Evolutionary conservation across 1,140 invertebrate species (phyloP).

Genomic region (Euwallacea similis): DNA sequence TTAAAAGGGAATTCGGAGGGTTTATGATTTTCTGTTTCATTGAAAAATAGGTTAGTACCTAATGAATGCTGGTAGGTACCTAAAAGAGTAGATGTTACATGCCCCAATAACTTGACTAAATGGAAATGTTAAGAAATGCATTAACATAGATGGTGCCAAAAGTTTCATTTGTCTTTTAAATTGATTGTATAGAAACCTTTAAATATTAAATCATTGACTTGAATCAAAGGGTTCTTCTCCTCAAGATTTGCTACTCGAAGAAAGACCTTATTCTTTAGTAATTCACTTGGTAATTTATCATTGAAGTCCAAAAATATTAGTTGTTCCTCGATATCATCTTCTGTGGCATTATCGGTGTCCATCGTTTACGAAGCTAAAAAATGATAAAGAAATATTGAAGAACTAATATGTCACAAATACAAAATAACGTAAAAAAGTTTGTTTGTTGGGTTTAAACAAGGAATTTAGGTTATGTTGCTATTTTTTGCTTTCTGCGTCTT

Average conservation of each 20-base stretch:
- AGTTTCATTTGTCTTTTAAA: not conserved
- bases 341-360: not conserved
- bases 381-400: too few species aligned
- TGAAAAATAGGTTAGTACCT: slow-evolving; percentile 46
- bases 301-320: slow-evolving; percentile 37
- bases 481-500: too few species aligned
- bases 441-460: too few species aligned
- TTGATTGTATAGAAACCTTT: slow-evolving; percentile 31
- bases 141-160: not conserved
- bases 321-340: slow-evolving; percentile 2
- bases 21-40: slow-evolving; percentile 19
- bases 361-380: too few species aligned
- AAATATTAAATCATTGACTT: slow-evolving; percentile 43
- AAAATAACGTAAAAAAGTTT: too few species aligned
- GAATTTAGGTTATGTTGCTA: too few species aligned
- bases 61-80: slow-evolving; percentile 40
- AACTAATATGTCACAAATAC: too few species aligned
- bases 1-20: slow-evolving; percentile 30
- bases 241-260: slow-evolving; percentile 38
- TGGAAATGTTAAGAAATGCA: too few species aligned
- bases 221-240: slow-evolving; percentile 34
- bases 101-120: not conserved
- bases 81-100: slow-evolving; percentile 17
- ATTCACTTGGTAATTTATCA: slow-evolving; percentile 28
- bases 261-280: slow-evolving; percentile 38